Conservation (phyloP, 2,113 vertebrate genomes). For the Notarius lentiginosus region DNA sequence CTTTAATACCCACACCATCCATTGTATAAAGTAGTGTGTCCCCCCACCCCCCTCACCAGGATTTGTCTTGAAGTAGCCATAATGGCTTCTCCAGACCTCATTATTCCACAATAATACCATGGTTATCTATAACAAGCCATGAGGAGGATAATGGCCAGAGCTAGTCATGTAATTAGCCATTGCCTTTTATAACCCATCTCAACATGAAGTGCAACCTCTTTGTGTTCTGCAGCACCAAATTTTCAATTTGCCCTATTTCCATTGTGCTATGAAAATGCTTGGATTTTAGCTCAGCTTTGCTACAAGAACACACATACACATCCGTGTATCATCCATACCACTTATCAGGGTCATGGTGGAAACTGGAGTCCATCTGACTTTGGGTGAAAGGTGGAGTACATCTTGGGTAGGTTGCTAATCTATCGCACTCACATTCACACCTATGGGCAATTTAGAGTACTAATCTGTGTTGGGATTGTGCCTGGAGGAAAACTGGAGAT, state of each 20-base stretch:
- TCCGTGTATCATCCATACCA: no score
- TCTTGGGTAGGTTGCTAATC: no score
- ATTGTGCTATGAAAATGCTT: neutral
- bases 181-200: neutral
- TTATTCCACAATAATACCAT: neutral
- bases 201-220: constrained; percentile 11
- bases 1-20: neutral
- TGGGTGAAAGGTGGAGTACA: no score
- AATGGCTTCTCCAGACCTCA: neutral
- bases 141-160: neutral
- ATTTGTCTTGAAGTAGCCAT: constrained; percentile 9
- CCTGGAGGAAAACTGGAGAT: no score
- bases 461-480: no score
- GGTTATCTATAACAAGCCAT: constrained; percentile 5
- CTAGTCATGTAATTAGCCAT: constrained; percentile 25
- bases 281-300: constrained; percentile 1
- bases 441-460: no score
- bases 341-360: no score
- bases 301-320: neutral
- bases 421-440: no score
- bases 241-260: neutral
- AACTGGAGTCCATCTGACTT: no score
- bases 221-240: neutral
- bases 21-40: neutral
- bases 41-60: neutral